phyloP scores from a whole-genome alignment of 2,797 vertebrate genomes.

The Fistularia commersonii region DNA sequence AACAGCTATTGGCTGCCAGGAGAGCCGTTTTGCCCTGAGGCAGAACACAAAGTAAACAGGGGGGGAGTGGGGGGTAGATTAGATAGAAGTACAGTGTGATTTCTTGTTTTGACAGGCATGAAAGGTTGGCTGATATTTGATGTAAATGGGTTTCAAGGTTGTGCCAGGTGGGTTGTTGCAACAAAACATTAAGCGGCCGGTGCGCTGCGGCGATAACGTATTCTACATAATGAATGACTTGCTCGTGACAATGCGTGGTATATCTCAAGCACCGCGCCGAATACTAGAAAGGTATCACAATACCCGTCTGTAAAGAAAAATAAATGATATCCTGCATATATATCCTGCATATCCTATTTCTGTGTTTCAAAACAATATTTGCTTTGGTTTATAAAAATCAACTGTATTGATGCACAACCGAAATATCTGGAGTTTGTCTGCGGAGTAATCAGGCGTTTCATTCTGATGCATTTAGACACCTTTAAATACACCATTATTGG shows the following conservation, averaged over 20 bases:
- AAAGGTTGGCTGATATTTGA: slow-evolving; percentile 40
- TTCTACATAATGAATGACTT: slow-evolving; percentile 38
- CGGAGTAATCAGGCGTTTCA: no score
- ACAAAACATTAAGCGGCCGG: slow-evolving; percentile 33
- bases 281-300: no score
- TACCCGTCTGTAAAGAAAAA: no score
- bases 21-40: slow-evolving; percentile 91
- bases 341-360: no score
- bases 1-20: slow-evolving; percentile 91
- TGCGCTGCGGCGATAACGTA: slow-evolving; percentile 30
- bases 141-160: slow-evolving; percentile 45
- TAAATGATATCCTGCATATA: no score
- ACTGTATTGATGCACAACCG: no score
- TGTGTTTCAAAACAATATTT: no score
- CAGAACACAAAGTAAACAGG: slow-evolving; percentile 31
- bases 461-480: no score
- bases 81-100: slow-evolving; percentile 31
- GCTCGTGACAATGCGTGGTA: slow-evolving; percentile 9
- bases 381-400: no score
- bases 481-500: no score
- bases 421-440: no score
- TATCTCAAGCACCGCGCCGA: no score
- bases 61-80: slow-evolving; percentile 27
- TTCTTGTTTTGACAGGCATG: slow-evolving; percentile 38
- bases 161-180: slow-evolving; percentile 35